Base-by-base conservation (phyloP, 2,888 invertebrate genomes). In the Uropetala carovei region DNA sequence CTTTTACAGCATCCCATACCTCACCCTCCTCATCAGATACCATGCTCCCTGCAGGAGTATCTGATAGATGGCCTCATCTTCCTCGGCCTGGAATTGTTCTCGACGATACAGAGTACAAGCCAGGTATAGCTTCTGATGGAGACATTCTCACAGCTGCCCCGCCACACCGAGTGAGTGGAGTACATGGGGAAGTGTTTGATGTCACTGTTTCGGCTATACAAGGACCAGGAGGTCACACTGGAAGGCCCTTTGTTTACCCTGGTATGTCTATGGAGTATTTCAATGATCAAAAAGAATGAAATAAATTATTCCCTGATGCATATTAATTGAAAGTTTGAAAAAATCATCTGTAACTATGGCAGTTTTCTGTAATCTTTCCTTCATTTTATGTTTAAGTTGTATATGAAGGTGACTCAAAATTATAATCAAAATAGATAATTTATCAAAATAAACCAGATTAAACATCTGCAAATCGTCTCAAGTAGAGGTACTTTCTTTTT, bases 191-290 rank as follows among this genome's bases (percentile, higher is more conserved):
- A 94, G 97, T 98, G 92, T 98, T 98, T 94, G 98, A 98, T 94
- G 97, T 98, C 0, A 98, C 98, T 0, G 97, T 98, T 0, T 98
- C 98, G 0, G 98, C 98, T 0, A 97, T 98, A 93, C 98, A 98
- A 94, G 98, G 98, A 1, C 97, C 97, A 0, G 97, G 97, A 0
- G 97, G 97, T 22, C 85, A 91, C n/a, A 94, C 94, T 56, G 96
- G 95, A 13, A 95, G 96, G 93, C 96, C 96, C 0, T 96, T 95
- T 93, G 95, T 96, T n/a, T 95, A 96, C 93, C 96, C 96, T 94
- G 96, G 96, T 96, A 94, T 93, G 93, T 92, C 84, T 43, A 1
- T 64, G 85, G 30, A 85, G 16, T 10, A 59, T 18, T 43, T 60
- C 7, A 84, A 92, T 84, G 5, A 43, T 43, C 43, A 43, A 43